Evolutionary conservation across 2,888 invertebrate genomes (phyloP).

Genomic region (Melinaea marsaeus): DNA sequence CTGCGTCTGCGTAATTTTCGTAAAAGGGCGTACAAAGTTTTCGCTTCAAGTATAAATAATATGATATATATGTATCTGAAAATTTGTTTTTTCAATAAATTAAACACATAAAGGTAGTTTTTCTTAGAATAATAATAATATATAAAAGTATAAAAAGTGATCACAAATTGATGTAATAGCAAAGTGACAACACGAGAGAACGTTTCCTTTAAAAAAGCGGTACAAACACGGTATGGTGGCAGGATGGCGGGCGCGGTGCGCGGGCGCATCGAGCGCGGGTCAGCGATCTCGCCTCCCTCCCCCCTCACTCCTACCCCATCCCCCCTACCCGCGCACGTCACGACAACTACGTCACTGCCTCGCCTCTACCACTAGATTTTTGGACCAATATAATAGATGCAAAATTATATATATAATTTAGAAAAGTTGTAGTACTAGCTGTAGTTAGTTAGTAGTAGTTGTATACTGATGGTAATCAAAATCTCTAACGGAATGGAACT

Average conservation of each 20-base stretch:
- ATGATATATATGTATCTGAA: too few relatives aligned
- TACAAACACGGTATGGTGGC: slow-evolving; percentile 43
- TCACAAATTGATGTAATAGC: slow-evolving; percentile 2
- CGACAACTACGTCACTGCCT: slow-evolving; percentile 53
- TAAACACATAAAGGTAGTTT: too few relatives aligned
- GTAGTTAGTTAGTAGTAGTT: too few relatives aligned
- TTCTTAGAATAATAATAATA: too few relatives aligned
- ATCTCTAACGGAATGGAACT: too few relatives aligned
- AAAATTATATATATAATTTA: slow-evolving; percentile 4
- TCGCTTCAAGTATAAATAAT: too few relatives aligned
- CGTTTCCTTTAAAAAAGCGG: slow-evolving; percentile 40
- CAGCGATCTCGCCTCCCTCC: slow-evolving; percentile 51
- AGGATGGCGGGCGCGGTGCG: slow-evolving; percentile 36
- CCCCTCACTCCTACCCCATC: slow-evolving; percentile 9
- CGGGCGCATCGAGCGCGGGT: slow-evolving; percentile 47
- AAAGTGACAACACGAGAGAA: slow-evolving; percentile 20
- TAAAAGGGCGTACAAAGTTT: too few relatives aligned
- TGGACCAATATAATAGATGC: slow-evolving; percentile 23
- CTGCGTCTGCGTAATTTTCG: too few relatives aligned
- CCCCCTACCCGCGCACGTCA: slow-evolving; percentile 46
- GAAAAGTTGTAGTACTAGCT: background rate
- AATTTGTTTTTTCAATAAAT: too few relatives aligned
- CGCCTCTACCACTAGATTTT: slow-evolving; percentile 26
- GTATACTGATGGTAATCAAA: too few relatives aligned
- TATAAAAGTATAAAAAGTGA: background rate